Evolutionary conservation across 2,797 vertebrate genomes (phyloP).

Genomic region (Eidolon dupreanum): DNA sequence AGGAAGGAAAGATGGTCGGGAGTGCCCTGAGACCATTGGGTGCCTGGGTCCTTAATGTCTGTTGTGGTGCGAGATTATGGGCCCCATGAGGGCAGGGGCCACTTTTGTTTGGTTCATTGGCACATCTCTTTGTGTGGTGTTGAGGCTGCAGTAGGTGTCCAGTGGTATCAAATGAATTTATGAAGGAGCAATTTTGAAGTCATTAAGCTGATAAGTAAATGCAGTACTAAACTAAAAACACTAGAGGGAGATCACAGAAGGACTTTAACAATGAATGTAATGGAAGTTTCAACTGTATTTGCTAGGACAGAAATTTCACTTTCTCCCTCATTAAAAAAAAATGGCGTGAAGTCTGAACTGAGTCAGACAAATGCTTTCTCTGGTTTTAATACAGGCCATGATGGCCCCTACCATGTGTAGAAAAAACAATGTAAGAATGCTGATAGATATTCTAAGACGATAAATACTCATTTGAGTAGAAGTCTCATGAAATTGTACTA

Average conservation of each 20-base stretch:
- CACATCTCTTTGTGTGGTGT: rapidly evolving
- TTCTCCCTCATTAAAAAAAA: background rate
- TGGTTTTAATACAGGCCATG: background rate
- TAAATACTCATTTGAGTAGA: background rate
- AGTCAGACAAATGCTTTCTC: background rate
- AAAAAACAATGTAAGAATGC: background rate
- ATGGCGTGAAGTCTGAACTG: background rate
- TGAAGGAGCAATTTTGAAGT: background rate
- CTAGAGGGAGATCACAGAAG: constrained; percentile 64
- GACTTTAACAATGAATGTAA: background rate
- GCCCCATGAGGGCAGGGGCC: background rate
- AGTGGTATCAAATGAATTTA: rapidly evolving
- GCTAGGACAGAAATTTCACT: background rate
- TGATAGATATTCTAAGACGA: background rate
- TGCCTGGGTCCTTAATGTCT: background rate
- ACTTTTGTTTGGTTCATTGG: background rate
- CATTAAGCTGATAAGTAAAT: background rate
- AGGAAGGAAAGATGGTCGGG: background rate
- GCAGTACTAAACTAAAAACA: background rate
- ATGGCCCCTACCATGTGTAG: background rate
- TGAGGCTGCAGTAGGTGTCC: background rate
- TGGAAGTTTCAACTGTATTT: background rate
- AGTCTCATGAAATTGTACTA: background rate
- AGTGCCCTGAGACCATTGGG: rapidly evolving
- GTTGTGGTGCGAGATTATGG: rapidly evolving